Evolutionary conservation across 2,797 vertebrate genomes (phyloP), one percentile per base, ranked within the genome.

Genomic region (Ctenochaetus hawaiiensis): DNA sequence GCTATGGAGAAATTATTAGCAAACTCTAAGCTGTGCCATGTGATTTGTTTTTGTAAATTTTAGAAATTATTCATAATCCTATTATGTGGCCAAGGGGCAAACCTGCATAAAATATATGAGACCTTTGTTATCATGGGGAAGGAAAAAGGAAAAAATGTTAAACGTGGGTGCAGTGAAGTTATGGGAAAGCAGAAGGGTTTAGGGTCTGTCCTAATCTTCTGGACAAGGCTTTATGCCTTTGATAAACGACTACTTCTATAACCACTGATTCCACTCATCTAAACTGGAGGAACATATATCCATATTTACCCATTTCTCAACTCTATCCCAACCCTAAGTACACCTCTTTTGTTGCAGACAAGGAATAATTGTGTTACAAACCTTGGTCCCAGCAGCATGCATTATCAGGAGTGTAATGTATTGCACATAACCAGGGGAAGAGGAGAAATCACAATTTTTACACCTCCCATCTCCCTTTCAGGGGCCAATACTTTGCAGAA

Each of bases 31-130:
- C 96, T 94, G 92, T 95, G 95, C 96, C 97, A 97, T 98, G 97
- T 98, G 97, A 98, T 98, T 97, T 97, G 96, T 98, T 98, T 99
- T 99, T 97, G 96, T 96, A 98, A 98, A 98, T 98, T 98, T 98
- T 96, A 97, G 96, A 98, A 99, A 98, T 98, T 96, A 98, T 97
- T 97, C 95, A 96, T 98, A 98, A 99, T 99, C 98, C 97, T 98
- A 97, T 99, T 98, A 99, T 87, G 95, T 96, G 94, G 94, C 95
- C 91, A 89, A 91, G 95, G 95, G 95, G 95, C 93, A 96, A 97
- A 97, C 94, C 95, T 96, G 96, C 96, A 96, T 96, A 95, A 97
- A 97, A 96, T 96, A 96, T 96, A 96, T 94, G 94, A 96, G 95
- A 93, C 94, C 72, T 97, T 97, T 97, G 96, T 97, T 96, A 95